Evolutionary conservation across 2,797 vertebrate genomes (phyloP), one percentile per base, ranked within the genome.

Genomic region (Hemibagrus guttatus): DNA sequence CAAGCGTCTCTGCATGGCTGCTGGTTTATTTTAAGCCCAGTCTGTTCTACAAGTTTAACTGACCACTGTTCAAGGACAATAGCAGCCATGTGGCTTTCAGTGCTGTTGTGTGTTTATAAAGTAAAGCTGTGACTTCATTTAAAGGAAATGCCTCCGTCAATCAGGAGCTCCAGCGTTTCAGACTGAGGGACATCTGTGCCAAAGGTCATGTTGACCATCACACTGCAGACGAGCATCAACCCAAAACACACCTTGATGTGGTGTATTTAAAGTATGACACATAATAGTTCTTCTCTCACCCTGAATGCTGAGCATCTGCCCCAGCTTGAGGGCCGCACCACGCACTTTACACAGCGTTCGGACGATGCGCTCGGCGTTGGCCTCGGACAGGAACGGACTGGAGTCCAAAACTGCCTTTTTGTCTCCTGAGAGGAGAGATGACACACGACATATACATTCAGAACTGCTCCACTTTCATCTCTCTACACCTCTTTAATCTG

Each of bases 231-330:
- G 3, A 66, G 17, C 4, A 26, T 49, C 1, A 2, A 26, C 49
- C 26, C 5, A 75, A 52, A 75, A 52, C 72, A 52, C 69, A 72
- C 61, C 11, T 9, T 64, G 42, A 82, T 46, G 26, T n/a, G 1
- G 17, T 69, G n/a, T 56, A 2, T 49, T 49, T 49, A 56, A 74
- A 49, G 23, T 49, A 6, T 74, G 14, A 58, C 52, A 3, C 19
- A 23, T 19, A 9, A 56, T 56, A 54, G 8, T 42, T 61, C 52
- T 17, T 35, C 9, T 85, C 94, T 95, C 90, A 97, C 96, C 96
- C 92, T 97, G 96, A 89, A 97, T 97, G 87, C 96, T 97, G 68
- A 97, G 92, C 96, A 97, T 97, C 92, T 97, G 96, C 35, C 96
- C 96, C 89, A 97, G 93, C 91, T 97, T 97, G 85, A 97, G 93